A percentile compares a stretch with the other conserved stretches of the same genome.
Conservation (phyloP, 2,888 invertebrate species). For the Drosophila kambysellisi region DNA sequence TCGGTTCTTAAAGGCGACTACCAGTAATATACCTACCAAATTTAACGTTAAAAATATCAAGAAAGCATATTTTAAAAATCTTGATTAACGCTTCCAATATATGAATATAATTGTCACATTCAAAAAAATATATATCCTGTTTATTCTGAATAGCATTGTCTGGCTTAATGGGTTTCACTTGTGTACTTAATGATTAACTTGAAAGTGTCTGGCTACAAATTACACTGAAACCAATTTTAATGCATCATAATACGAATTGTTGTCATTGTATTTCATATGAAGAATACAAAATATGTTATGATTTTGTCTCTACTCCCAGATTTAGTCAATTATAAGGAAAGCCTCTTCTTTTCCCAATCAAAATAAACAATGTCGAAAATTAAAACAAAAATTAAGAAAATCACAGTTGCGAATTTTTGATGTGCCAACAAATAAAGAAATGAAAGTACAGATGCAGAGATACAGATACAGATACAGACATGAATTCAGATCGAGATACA, state of each 20-base stretch:
- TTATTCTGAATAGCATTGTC: too few relatives aligned
- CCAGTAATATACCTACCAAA: too few relatives aligned
- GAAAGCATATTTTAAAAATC: too few relatives aligned
- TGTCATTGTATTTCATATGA: background rate
- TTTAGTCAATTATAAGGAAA: background rate
- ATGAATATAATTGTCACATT: too few relatives aligned
- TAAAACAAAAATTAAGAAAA: too few relatives aligned
- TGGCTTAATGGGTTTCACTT: background rate
- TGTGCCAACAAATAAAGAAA: background rate
- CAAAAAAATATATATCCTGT: too few relatives aligned
- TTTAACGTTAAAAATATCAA: too few relatives aligned
- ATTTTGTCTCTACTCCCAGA: background rate
- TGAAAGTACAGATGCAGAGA: background rate
- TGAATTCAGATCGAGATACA: background rate
- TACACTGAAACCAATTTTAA: background rate
- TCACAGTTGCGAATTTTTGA: background rate
- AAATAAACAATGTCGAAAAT: background rate
- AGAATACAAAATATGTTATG: background rate
- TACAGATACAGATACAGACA: background rate
- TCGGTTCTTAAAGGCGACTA: too few relatives aligned
- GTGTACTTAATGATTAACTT: background rate
- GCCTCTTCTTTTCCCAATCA: background rate
- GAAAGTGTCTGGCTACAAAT: background rate
- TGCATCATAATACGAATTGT: too few relatives aligned
- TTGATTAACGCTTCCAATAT: too few relatives aligned